A percentile compares a stretch with the other conserved stretches of the same genome.
phyloP scores from a whole-genome alignment of 2,113 vertebrate genomes.

The Mungos mungo region DNA sequence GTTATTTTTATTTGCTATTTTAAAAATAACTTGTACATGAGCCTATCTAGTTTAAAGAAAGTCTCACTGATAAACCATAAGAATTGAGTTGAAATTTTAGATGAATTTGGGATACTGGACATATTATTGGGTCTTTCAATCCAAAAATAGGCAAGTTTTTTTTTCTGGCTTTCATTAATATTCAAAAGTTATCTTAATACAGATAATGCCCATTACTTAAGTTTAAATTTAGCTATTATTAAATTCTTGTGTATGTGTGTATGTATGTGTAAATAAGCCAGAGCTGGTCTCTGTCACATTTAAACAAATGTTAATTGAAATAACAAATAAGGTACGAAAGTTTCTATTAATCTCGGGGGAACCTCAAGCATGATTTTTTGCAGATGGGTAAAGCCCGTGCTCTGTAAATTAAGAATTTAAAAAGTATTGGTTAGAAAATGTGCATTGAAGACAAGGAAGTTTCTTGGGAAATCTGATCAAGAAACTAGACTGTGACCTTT shows the following conservation, averaged over 20 bases:
- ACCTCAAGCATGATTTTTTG: neutral
- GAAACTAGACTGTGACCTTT: neutral
- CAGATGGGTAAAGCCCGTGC: neutral
- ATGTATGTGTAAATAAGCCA: neutral
- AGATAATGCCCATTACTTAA: neutral
- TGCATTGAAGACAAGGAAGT: neutral
- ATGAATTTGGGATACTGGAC: neutral
- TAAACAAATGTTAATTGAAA: neutral
- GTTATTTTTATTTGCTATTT: neutral
- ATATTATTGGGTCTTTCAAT: neutral
- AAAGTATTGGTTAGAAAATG: neutral
- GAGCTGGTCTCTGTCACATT: neutral
- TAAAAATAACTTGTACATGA: neutral
- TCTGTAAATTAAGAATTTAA: neutral
- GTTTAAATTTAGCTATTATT: neutral
- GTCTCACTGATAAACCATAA: neutral
- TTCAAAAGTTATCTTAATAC: neutral
- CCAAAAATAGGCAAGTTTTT: neutral
- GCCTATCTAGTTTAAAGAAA: neutral
- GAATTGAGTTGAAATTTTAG: neutral
- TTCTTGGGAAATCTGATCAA: neutral
- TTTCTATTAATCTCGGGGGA: neutral
- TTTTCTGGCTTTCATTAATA: neutral
- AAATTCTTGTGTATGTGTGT: neutral
- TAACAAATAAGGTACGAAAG: neutral